Base-by-base conservation (phyloP, 2,797 vertebrate species). In the Naso thynnoides region DNA sequence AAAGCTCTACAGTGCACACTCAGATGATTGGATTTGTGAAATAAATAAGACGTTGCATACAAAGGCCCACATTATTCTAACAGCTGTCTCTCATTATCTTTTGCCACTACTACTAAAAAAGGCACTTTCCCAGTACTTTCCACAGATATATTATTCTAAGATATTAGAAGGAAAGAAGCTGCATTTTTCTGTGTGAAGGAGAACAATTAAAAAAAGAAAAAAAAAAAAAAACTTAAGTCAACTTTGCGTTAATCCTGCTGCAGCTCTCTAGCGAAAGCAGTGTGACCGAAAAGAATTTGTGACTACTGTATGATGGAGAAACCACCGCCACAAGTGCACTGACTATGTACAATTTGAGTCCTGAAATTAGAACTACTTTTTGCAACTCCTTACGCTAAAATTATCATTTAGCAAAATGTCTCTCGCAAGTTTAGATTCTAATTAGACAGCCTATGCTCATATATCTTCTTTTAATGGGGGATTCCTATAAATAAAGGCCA, bases 401-500 rank as follows among this genome's bases (percentile, higher is more conserved):
- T 91, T 86, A 90, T 84, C 74, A 78, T 89, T 87, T 83, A 82
- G 77, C 54, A 70, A 87, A 89, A 87, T 61, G 69, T 74, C 63
- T 82, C 84, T 81, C 71, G 23, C 76, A 33, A 86, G 81, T 88
- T 87, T 85, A 78, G 87, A 86, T 86, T 82, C 73, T 93, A 93
- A 93, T 94, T 93, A 92, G 90, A 79, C 80, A 79, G 79, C 68
- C 76, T 77, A 57, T 41, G 42, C 86, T 88, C 88, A 59, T 91
- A 87, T 89, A 93, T 93, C 90, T 89, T 91, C 79, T 67, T 84
- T 83, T 89, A 88, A 91, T 88, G 87, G 86, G 72, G 61, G 64
- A 86, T 86, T 90, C 81, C 92, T 91, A 90, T 89, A 93, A 91
- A 93, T 93, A 92, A 82, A 81, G 67, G 48, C 70, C 76, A 83